Evolutionary conservation across 2,113 vertebrate genomes (phyloP), one percentile per base, ranked within the genome.

Genomic region (Leucosticte australis): DNA sequence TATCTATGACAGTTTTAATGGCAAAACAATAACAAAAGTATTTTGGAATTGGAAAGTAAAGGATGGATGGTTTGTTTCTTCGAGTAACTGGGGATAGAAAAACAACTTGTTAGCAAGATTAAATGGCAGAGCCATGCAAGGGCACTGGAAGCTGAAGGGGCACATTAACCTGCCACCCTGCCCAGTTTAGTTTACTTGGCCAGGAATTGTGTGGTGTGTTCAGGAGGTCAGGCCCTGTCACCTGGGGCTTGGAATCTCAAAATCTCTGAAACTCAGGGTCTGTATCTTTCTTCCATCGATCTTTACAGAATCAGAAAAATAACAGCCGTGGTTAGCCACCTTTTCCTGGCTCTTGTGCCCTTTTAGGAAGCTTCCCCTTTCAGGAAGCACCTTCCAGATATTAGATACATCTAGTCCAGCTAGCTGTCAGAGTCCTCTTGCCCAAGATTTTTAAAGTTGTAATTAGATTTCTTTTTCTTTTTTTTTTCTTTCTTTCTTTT

Each of bases 151-250:
- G 50, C 60, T 74, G 77, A 39, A 55, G 42, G n/a, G 31, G 16
- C 0, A 2, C 6, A 1, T 53, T 53, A 55, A 23, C 9, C 35
- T 83, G 31, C 46, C 27, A 12, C 41, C 24, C 49, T 86, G 50
- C 59, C 33, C 37, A 11, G 0, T 63, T 46, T n/a, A 10, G n/a
- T 62, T 74, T 74, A 15, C 33, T 59, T 0, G 0, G 28, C 16
- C 83, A 27, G 52, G 71, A 81, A n/a, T 50, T 13, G 17, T 2
- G 2, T 21, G 27, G 1, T 20, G 39, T 67, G 39, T 50, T 78
- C 52, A 35, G 70, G 18, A 68, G 60, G 33, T 92, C 73, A 81
- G 55, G 28, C 30, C 23, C 22, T 33, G 42, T 42, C 63, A 49
- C 50, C 22, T 1, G 2, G 11, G 31, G 7, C 59, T 83, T 89